Evolutionary conservation across 1,140 invertebrate species (phyloP).

Genomic region (Drosophila nebulosa): DNA sequence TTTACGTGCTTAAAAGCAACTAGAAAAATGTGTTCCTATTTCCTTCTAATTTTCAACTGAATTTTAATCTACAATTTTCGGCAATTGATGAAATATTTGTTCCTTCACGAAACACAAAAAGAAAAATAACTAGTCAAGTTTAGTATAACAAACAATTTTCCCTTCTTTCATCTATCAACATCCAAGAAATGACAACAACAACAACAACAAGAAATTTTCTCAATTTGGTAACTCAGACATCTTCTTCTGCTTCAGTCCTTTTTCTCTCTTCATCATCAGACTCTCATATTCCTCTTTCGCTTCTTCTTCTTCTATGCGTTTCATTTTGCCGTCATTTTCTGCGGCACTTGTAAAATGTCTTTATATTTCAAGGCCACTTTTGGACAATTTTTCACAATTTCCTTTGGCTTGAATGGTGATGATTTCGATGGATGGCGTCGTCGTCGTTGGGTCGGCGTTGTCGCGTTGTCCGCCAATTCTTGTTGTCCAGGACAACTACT

Average conservation of each 20-base stretch:
- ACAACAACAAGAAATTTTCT: background rate
- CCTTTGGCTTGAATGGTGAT: constrained; percentile 34
- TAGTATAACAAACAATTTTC: background rate
- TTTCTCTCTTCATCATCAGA: background rate
- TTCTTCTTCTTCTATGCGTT: background rate
- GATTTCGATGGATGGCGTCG: constrained; percentile 35
- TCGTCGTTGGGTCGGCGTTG: background rate
- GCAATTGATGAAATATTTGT: background rate
- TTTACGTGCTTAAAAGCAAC: no score
- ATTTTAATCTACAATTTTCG: background rate
- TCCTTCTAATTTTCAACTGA: background rate
- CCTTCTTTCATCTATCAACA: constrained; percentile 27
- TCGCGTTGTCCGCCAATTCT: constrained; percentile 11
- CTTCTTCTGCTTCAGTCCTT: background rate
- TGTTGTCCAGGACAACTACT: constrained; percentile 65
- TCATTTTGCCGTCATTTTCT: constrained; percentile 22
- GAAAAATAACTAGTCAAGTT: background rate
- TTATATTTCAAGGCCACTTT: constrained; percentile 55
- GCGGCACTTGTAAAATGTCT: constrained; percentile 37
- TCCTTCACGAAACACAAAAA: background rate
- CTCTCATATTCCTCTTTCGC: background rate
- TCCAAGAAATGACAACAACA: background rate
- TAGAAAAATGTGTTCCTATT: no score
- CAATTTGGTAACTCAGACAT: background rate
- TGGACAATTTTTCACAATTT: constrained; percentile 55